Evolutionary conservation across 2,113 vertebrate genomes (phyloP).

Genomic region (Eolophus roseicapilla): DNA sequence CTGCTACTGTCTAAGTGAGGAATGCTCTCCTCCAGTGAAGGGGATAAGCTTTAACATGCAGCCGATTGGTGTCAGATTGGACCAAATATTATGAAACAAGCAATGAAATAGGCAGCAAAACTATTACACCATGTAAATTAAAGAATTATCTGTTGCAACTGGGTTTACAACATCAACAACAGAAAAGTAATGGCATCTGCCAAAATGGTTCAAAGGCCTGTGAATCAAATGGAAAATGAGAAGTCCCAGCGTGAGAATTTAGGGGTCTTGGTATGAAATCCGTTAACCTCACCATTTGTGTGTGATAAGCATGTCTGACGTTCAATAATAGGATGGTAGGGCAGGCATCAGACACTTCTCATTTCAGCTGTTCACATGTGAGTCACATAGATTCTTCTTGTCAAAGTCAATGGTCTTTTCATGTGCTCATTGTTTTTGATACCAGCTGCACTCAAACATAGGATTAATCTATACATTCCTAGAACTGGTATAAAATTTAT

Average conservation of each 20-base stretch:
- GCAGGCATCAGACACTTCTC: rapidly evolving
- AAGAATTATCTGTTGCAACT: not conserved
- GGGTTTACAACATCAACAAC: not conserved
- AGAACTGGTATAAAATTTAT: not conserved
- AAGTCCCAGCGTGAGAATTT: not conserved
- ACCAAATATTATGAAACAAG: not conserved
- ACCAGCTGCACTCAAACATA: not conserved
- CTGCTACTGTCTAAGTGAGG: not conserved
- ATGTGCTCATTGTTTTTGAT: not conserved
- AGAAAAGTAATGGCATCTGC: not conserved
- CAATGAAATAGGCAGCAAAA: not conserved
- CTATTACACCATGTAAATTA: not conserved
- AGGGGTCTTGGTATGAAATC: not conserved
- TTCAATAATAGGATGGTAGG: not conserved
- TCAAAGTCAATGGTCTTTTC: not conserved
- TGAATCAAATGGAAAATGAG: not conserved
- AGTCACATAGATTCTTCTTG: not conserved
- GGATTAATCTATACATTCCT: constrained; percentile 17
- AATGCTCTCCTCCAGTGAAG: not conserved
- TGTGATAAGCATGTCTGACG: not conserved
- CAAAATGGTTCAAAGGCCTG: not conserved
- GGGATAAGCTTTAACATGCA: not conserved
- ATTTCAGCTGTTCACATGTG: not conserved
- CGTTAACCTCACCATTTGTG: rapidly evolving
- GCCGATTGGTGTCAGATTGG: not conserved